These are phyloP conservation scores for Stylophora pistillata DNA, from an alignment of 64 coral and sea anemone genomes.

Conservation along the genomic window DNA sequence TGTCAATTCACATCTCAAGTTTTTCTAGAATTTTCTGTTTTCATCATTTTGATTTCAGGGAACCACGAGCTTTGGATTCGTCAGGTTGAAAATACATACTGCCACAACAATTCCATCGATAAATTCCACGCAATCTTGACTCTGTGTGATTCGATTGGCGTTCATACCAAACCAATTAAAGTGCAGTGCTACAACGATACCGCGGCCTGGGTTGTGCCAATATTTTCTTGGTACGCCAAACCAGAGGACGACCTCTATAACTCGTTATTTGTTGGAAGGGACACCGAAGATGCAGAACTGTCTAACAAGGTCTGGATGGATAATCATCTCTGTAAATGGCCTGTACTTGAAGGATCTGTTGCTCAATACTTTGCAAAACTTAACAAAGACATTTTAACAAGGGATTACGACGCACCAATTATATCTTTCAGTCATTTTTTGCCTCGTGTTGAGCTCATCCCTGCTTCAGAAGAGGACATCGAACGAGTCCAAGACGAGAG, in stretches of 20 bases:
- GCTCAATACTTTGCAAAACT: conserved; percentile 72
- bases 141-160: conserved; percentile 65
- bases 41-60: conserved; percentile 42
- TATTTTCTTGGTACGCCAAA: conserved; percentile 86
- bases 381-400: conserved; percentile 43
- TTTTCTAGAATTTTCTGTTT: background rate
- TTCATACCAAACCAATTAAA: conserved; percentile 72
- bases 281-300: conserved; percentile 66
- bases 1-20: no score
- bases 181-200: conserved; percentile 39
- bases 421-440: conserved; percentile 95
- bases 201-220: conserved; percentile 65
- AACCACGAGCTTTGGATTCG: conserved; percentile 91
- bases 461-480: conserved; percentile 62
- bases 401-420: conserved; percentile 62
- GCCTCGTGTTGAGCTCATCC: conserved; percentile 80
- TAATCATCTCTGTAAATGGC: conserved; percentile 83
- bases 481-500: conserved; percentile 70
- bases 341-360: conserved; percentile 28
- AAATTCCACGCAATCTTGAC: conserved; percentile 70
- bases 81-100: background rate
- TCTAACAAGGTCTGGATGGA: conserved; percentile 86
- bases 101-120: conserved; percentile 60
- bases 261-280: conserved; percentile 66
- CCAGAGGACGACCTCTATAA: conserved; percentile 70